Evolutionary conservation across 2,113 vertebrate genomes (phyloP), one percentile per base, ranked within the genome.

Genomic region (Xyliphius kryptos): DNA sequence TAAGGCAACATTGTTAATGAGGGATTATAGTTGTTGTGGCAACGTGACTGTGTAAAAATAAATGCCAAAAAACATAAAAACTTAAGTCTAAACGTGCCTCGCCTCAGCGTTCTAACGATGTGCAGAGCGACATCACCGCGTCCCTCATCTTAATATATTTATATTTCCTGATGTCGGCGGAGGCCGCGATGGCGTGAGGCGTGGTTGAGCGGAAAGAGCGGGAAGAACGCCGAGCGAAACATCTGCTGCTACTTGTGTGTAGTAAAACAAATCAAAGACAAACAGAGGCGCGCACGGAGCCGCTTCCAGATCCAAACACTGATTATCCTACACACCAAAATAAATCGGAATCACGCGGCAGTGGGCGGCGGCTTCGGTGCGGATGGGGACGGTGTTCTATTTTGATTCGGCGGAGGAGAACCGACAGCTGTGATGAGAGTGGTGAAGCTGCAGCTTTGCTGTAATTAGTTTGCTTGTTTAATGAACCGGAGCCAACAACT

Each of bases 201-300:
- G 21, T 50, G 60, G 67, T 49, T 13, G 9, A 46, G 68, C 22
- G 22, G 3, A 6, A 26, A 6, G 22, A 26, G 6, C 22, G 9
- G 38, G 32, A 66, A 36, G 56, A 16, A 52, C 56, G 61, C 16
- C 13, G 58, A 49, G 56, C 41, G 22, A 51, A 77, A 72, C 76
- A 80, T 79, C 74, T 80, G 79, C 47, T 12, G 26, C 5, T 16
- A 37, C 52, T 72, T 50, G 17, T 54, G 54, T 1, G 54, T 56
- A 50, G 53, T 38, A 43, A 19, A 21, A 41, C 37, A 46, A 62
- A 47, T 20, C 40, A 13, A 26, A 47, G 55, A 61, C 21, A 56
- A 61, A 63, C 16, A 50, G 50, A 7, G 11, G 16, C 22, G 17
- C 7, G 8, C 36, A 20, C 11, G 1, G 7, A 2, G 21, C 26